phyloP scores from a whole-genome alignment of 2,113 vertebrate species.

The Dromas ardeola region DNA sequence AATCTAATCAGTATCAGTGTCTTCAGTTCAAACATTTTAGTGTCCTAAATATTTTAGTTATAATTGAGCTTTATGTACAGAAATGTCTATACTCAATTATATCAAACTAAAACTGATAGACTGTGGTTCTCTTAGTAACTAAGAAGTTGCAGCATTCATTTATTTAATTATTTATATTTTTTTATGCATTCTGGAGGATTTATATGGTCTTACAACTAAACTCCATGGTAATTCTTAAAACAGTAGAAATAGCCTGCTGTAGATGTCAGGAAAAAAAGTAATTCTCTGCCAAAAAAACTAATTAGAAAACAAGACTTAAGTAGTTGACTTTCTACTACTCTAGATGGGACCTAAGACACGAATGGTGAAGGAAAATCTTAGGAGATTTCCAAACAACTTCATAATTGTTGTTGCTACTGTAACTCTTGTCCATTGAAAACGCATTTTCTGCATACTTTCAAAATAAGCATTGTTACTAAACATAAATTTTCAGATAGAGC shows the following conservation, averaged over 20 bases:
- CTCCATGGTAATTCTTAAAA: not conserved
- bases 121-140: not conserved
- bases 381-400: not conserved
- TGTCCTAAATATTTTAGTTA: not conserved
- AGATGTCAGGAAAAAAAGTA: not conserved
- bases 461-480: not conserved
- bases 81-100: not conserved
- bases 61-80: not conserved
- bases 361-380: not conserved
- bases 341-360: not conserved
- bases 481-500: not conserved
- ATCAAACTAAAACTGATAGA: not conserved
- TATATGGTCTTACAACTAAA: not conserved
- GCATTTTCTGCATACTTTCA: not conserved
- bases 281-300: not conserved
- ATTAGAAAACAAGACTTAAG: not conserved
- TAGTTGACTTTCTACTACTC: not conserved
- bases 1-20: not conserved
- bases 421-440: not conserved
- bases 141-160: not conserved
- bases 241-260: not conserved
- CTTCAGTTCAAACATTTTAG: not conserved
- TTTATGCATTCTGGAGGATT: not conserved
- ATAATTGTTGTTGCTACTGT: not conserved
- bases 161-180: not conserved